phyloP scores from a whole-genome alignment of 2,888 invertebrate genomes.

The Hyposoter dolosus region DNA sequence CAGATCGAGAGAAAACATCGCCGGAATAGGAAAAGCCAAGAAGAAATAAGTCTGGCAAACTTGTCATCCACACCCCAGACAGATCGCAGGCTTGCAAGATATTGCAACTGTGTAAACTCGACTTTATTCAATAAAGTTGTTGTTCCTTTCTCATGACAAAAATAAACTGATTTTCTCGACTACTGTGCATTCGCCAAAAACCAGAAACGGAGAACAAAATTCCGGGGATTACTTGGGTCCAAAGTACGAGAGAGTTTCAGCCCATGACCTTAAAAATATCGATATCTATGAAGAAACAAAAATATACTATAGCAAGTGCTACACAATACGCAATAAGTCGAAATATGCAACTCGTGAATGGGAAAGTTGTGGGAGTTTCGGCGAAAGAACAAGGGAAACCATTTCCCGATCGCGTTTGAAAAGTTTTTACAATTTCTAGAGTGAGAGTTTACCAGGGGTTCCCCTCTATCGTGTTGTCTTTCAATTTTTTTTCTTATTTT shows the following conservation, averaged over 20 bases:
- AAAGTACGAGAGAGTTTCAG: neutral
- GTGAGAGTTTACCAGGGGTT: slow-evolving; percentile 6
- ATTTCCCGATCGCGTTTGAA: slow-evolving; percentile 39
- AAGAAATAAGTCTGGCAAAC: slow-evolving; percentile 48
- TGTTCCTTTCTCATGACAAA: neutral
- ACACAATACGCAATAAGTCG: neutral
- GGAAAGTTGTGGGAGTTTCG: neutral
- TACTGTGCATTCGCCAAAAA: neutral
- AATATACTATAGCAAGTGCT: neutral
- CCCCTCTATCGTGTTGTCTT: neutral
- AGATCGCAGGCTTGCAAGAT: slow-evolving; percentile 37
- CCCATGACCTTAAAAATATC: neutral
- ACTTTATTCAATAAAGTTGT: slow-evolving; percentile 16
- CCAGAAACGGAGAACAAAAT: neutral
- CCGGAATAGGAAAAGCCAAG: slow-evolving; percentile 28
- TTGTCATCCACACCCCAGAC: slow-evolving; percentile 28
- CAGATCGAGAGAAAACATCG: slow-evolving; percentile 44
- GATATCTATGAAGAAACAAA: neutral
- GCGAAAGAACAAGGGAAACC: neutral
- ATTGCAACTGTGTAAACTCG: slow-evolving; percentile 48
- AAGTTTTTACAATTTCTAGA: slow-evolving; percentile 31
- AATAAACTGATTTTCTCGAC: neutral
- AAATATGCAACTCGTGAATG: neutral
- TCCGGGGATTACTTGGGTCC: neutral
- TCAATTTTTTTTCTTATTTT: slow-evolving; percentile 7